These are phyloP conservation scores for Thinocorus orbignyianus DNA, from an alignment of 2,113 vertebrate genomes.

Conservation along the genomic window DNA sequence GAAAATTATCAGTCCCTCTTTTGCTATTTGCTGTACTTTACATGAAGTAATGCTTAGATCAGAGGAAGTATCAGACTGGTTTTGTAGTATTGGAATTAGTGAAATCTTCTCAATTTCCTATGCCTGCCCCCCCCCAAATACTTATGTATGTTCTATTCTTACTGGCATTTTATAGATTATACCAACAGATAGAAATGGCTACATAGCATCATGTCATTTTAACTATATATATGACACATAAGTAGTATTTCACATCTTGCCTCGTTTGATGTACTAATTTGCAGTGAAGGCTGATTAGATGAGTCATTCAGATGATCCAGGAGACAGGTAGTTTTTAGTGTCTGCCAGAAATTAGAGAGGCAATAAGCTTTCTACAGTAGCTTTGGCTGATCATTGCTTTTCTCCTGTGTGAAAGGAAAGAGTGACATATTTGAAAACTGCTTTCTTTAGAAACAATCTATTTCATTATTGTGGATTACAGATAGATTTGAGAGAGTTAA, in stretches of 20 bases:
- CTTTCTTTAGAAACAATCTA: slow-evolving; percentile 47
- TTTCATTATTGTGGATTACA: not conserved
- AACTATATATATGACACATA: not conserved
- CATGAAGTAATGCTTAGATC: not conserved
- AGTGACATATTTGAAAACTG: slow-evolving; percentile 27
- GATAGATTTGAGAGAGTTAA: slow-evolving; percentile 49
- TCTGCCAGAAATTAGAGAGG: slow-evolving; percentile 38
- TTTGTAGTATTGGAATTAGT: not conserved
- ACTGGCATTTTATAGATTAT: not conserved
- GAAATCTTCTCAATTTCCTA: not conserved
- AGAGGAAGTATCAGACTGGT: not conserved
- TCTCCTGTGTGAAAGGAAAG: slow-evolving; percentile 48
- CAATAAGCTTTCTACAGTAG: not conserved
- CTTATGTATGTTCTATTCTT: not conserved
- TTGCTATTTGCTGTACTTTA: not conserved
- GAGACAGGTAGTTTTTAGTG: not conserved
- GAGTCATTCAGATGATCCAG: slow-evolving; percentile 19
- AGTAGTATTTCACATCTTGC: not conserved
- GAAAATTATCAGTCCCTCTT: not conserved
- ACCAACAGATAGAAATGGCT: not conserved
- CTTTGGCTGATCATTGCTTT: slow-evolving; percentile 27
- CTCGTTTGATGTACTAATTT: not conserved
- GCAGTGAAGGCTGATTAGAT: slow-evolving; percentile 5
- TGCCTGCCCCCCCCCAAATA: not conserved
- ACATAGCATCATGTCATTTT: not conserved